Percentiles rank a stretch among this genome's conserved stretches.
These are phyloP conservation scores for Apistogramma diplotaenia DNA, from an alignment of 2,113 vertebrate species.

Conservation along the genomic window DNA sequence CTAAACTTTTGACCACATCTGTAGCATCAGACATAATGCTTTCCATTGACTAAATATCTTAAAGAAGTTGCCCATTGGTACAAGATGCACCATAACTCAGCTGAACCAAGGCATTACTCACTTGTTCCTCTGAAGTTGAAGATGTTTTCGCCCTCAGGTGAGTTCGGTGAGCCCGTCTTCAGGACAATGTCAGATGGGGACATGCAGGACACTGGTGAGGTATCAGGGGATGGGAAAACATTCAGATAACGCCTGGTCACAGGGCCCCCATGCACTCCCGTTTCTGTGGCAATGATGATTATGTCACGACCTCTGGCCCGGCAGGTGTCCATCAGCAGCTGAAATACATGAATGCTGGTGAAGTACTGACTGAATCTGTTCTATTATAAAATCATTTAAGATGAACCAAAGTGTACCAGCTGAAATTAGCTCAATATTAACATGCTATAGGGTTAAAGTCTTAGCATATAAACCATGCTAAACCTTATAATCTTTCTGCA, in stretches of 20 bases:
- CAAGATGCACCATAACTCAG: neutral
- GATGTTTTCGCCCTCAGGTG: constrained; percentile 59
- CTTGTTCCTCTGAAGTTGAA: constrained; percentile 69
- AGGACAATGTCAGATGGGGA: constrained; percentile 77
- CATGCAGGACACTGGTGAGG: constrained; percentile 71
- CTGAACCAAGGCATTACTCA: neutral
- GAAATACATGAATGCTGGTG: neutral
- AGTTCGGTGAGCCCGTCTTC: constrained; percentile 68
- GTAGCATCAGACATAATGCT: neutral
- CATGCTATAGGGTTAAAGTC: neutral
- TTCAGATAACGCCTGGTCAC: constrained; percentile 69
- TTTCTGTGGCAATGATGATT: constrained; percentile 75
- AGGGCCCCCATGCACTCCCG: constrained; percentile 27
- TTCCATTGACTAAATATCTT: neutral
- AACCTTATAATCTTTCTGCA: neutral
- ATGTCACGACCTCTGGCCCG: constrained; percentile 67
- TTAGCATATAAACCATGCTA: neutral
- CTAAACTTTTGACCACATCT: too few species aligned
- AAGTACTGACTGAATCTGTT: neutral
- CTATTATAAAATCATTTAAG: neutral
- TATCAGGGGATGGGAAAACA: constrained; percentile 59
- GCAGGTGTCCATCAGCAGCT: constrained; percentile 71
- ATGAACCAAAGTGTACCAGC: neutral
- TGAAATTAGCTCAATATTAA: neutral
- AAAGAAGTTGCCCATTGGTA: neutral